phyloP scores from a whole-genome alignment of 2,888 invertebrate genomes.

The Gandaritis pyraliata region DNA sequence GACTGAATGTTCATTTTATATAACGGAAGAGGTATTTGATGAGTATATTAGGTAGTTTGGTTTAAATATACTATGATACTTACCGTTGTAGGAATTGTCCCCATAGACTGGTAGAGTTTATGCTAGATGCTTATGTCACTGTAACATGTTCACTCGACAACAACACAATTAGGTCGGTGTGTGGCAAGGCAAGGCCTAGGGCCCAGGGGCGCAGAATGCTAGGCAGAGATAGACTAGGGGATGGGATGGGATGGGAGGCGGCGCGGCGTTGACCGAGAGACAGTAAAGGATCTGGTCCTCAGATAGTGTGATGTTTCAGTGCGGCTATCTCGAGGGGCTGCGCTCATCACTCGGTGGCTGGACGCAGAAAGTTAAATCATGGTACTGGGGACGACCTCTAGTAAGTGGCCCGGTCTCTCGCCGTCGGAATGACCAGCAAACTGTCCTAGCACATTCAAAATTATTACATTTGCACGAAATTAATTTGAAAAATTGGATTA shows the following conservation, averaged over 20 bases:
- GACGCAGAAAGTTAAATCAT: slow-evolving; percentile 98
- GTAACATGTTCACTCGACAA: slow-evolving; percentile 62
- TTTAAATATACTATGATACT: slow-evolving; percentile 27
- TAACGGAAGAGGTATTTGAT: slow-evolving; percentile 22
- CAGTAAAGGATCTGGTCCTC: slow-evolving; percentile 70
- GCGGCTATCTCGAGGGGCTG: slow-evolving; percentile 96
- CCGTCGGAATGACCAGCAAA: slow-evolving; percentile 73
- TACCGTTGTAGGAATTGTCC: slow-evolving; percentile 45
- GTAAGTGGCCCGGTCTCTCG: slow-evolving; percentile 89
- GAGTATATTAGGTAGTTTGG: slow-evolving; percentile 29
- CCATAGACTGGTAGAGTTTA: slow-evolving; percentile 59
- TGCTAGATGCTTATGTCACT: slow-evolving; percentile 65
- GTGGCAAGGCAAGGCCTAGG: slow-evolving; percentile 33
- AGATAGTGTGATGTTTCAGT: slow-evolving; percentile 89
- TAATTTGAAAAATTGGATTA: slow-evolving; percentile 54
- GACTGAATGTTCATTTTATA: slow-evolving; percentile 22
- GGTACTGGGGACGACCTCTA: slow-evolving; percentile 98
- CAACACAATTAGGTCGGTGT: slow-evolving; percentile 51
- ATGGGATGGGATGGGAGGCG: slow-evolving; percentile 46
- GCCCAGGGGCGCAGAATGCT: slow-evolving; percentile 24
- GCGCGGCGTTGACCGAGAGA: slow-evolving; percentile 45
- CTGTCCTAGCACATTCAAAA: slow-evolving; percentile 81
- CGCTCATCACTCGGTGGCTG: slow-evolving; percentile 97
- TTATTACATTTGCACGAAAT: slow-evolving; percentile 80
- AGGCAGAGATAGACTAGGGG: too few relatives aligned